Percentiles rank a stretch among this genome's conserved stretches.
Evolutionary conservation across 2,797 vertebrate species (phyloP).

Genomic region (Lycodopsis pacificus): DNA sequence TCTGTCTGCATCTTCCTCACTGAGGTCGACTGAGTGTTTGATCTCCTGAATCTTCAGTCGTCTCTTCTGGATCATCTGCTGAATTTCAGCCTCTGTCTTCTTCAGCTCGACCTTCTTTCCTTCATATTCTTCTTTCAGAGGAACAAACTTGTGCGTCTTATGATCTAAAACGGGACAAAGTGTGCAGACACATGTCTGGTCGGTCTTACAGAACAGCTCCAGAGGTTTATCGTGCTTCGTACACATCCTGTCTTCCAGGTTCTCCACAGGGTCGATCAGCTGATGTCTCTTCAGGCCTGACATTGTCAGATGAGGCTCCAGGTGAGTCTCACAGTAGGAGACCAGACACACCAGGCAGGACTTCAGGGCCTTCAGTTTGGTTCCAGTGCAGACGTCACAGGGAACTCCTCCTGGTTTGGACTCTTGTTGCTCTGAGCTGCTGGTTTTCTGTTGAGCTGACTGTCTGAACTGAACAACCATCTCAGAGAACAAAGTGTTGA

Average conservation of each 20-base stretch:
- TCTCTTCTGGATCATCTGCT: slow-evolving; percentile 31
- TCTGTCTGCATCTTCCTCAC: slow-evolving; percentile 8
- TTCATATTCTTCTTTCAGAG: slow-evolving; percentile 2
- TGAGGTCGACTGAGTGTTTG: not conserved
- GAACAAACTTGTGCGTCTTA: not conserved
- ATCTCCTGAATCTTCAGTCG: slow-evolving; percentile 14
- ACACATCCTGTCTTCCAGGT: slow-evolving; percentile 39
- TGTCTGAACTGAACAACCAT: slow-evolving; percentile 20
- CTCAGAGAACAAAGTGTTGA: not conserved
- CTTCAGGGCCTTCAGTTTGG: slow-evolving; percentile 39
- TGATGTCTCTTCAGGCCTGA: not conserved
- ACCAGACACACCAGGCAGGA: slow-evolving; percentile 37
- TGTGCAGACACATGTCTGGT: slow-evolving; percentile 18
- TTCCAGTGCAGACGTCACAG: slow-evolving; percentile 38
- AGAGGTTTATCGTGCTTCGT: slow-evolving; percentile 34
- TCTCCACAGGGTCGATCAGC: slow-evolving; percentile 32
- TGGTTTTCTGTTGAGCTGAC: slow-evolving; percentile 7
- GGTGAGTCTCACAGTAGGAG: slow-evolving; percentile 46
- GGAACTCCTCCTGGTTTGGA: slow-evolving; percentile 23
- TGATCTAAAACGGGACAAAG: not conserved
- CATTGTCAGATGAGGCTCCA: not conserved
- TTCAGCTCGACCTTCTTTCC: not conserved
- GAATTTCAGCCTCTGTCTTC: slow-evolving; percentile 5
- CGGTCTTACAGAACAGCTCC: slow-evolving; percentile 45
- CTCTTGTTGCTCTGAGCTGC: not conserved